Percentiles rank a stretch among this genome's conserved stretches.
phyloP scores from a whole-genome alignment of 1,140 invertebrate species.

The Danaus melanippus region DNA sequence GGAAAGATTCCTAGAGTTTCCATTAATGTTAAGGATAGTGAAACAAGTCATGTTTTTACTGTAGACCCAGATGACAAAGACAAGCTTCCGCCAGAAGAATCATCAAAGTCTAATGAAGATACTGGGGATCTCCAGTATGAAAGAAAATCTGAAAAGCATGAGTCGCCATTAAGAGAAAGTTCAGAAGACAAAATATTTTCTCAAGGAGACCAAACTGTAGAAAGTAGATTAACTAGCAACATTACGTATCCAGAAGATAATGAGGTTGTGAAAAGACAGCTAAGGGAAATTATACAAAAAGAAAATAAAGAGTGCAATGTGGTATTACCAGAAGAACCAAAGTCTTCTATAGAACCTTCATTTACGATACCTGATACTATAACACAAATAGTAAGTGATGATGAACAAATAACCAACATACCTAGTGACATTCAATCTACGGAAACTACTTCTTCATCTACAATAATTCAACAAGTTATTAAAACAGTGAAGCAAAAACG shows the following conservation, averaged over 20 bases:
- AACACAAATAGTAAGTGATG: conserved; percentile 5
- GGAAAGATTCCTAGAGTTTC: conserved; percentile 81
- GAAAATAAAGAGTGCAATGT: conserved; percentile 25
- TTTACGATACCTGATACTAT: conserved; percentile 24
- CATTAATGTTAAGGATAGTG: conserved; percentile 77
- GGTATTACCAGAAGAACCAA: too few relatives aligned
- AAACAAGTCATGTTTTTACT: conserved; percentile 44
- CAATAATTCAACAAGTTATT: conserved; percentile 71
- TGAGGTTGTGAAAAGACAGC: conserved; percentile 6
- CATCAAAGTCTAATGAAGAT: too few relatives aligned
- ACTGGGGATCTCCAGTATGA: too few relatives aligned
- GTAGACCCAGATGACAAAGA: conserved; percentile 47
- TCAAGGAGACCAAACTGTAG: too few relatives aligned
- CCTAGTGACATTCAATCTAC: not conserved
- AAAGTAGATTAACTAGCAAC: too few relatives aligned
- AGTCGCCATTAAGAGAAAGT: too few relatives aligned
- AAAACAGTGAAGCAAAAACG: conserved; percentile 73
- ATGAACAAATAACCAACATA: not conserved
- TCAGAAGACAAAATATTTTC: too few relatives aligned
- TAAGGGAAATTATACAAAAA: conserved; percentile 25
- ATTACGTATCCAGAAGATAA: too few relatives aligned
- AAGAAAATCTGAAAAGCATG: too few relatives aligned
- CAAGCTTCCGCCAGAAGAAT: conserved; percentile 6
- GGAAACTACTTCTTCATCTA: conserved; percentile 1
- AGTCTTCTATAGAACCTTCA: conserved; percentile 4